A percentile compares a stretch with the other conserved stretches of the same genome.
Conservation (phyloP, 2,113 vertebrate species). For the Percina caprodes region DNA sequence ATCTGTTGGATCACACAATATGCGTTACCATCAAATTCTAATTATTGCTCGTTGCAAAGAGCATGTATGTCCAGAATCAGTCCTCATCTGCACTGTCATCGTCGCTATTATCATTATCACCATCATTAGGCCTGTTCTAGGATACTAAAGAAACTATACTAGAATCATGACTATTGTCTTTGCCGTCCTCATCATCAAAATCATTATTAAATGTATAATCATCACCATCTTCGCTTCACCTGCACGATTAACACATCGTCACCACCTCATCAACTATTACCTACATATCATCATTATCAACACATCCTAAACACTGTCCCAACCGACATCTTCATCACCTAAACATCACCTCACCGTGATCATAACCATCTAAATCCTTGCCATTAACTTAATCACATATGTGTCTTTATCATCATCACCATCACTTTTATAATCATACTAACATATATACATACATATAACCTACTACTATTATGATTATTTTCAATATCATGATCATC, state of each 20-base stretch:
- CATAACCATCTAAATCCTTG: not conserved
- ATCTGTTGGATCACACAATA: slow-evolving; percentile 55
- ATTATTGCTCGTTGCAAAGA: slow-evolving; percentile 15
- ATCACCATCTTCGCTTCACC: not conserved
- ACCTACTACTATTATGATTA: not conserved
- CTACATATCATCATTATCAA: not conserved
- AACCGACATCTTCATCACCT: not conserved
- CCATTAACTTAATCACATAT: not conserved
- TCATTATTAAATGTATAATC: slow-evolving; percentile 9
- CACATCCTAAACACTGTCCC: not conserved
- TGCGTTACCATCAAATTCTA: slow-evolving; percentile 21
- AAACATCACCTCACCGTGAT: not conserved
- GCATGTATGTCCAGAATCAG: not conserved
- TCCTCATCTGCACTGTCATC: not conserved
- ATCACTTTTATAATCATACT: not conserved
- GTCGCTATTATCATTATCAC: not conserved
- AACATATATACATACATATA: too few relatives aligned
- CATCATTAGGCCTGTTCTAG: not conserved
- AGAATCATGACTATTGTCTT: not conserved
- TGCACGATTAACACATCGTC: not conserved
- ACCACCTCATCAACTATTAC: not conserved
- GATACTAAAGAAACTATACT: not conserved
- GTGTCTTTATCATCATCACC: not conserved
- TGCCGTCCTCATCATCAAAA: slow-evolving; percentile 15
- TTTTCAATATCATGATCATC: not conserved